Evolutionary conservation across 2,888 invertebrate genomes (phyloP).

Genomic region (Drosophila austrosaltans): DNA sequence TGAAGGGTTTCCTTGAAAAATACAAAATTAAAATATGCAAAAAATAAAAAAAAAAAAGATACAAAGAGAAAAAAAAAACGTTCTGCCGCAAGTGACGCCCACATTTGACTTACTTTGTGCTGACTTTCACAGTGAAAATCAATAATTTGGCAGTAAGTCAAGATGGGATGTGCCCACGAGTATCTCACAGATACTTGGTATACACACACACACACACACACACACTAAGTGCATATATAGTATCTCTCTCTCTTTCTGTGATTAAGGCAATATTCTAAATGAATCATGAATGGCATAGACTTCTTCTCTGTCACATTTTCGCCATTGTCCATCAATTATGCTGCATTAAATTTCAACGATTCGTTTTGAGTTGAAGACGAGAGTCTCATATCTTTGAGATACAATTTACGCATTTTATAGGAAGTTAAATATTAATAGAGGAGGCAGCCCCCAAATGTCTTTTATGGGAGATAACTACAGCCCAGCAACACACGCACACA

Average conservation of each 20-base stretch:
- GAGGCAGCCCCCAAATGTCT: constrained; percentile 21
- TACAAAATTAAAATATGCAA: constrained; percentile 36
- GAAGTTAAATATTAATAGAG: constrained; percentile 69
- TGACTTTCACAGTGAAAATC: constrained; percentile 53
- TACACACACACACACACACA: neutral
- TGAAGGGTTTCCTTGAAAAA: constrained; percentile 76
- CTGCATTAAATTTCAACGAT: constrained; percentile 61
- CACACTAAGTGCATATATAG: constrained; percentile 20
- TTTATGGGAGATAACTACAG: constrained; percentile 8
- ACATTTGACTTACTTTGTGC: constrained; percentile 20
- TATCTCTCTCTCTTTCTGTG: constrained; percentile 54
- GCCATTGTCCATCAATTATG: constrained; percentile 72
- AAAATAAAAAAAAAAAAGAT: constrained; percentile 31
- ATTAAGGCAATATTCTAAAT: constrained; percentile 57
- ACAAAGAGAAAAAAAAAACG: constrained; percentile 21
- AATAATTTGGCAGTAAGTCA: constrained; percentile 57
- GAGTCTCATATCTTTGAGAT: constrained; percentile 52
- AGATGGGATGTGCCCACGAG: constrained; percentile 24
- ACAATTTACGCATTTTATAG: constrained; percentile 69
- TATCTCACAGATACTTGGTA: too few species aligned
- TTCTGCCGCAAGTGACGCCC: constrained; percentile 38
- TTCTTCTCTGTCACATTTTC: constrained; percentile 31
- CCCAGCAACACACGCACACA: constrained; percentile 38
- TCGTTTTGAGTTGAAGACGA: neutral
- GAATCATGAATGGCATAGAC: constrained; percentile 57